These are phyloP conservation scores for Lagenorhynchus albirostris DNA, from an alignment of 2,113 vertebrate genomes.

Conservation along the genomic window DNA sequence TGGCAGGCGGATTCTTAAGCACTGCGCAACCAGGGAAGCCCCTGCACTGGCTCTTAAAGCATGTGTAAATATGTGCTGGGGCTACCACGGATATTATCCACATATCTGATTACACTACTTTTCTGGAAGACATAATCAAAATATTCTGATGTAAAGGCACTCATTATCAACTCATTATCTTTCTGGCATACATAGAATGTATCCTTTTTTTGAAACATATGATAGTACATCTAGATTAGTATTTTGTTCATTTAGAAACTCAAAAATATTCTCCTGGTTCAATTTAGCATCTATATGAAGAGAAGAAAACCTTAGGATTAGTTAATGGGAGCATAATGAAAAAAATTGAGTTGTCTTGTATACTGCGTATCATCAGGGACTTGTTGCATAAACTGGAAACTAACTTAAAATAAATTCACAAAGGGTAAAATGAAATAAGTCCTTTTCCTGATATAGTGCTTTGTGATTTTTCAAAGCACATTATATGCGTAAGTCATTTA, in stretches of 20 bases:
- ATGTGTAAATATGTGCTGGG: not conserved
- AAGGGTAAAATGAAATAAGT: not conserved
- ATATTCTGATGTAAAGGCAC: not conserved
- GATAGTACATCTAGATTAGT: not conserved
- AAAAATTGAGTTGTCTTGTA: not conserved
- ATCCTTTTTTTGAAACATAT: not conserved
- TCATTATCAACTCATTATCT: not conserved
- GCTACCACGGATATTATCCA: not conserved
- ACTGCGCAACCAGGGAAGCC: too few relatives aligned
- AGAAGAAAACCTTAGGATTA: not conserved
- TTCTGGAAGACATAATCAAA: not conserved
- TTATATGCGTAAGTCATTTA: not conserved
- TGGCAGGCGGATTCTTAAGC: too few relatives aligned
- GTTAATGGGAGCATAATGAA: not conserved
- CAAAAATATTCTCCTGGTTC: slow-evolving; percentile 3
- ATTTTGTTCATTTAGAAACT: slow-evolving; percentile 25
- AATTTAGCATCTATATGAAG: not conserved
- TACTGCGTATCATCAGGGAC: not conserved
- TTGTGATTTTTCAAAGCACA: not conserved
- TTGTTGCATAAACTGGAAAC: not conserved
- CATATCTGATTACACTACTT: not conserved
- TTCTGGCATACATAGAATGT: not conserved
- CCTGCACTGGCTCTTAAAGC: not conserved
- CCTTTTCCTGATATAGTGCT: not conserved
- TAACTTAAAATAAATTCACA: not conserved